Conservation (phyloP, 2,888 invertebrate species). For the Sericinus montela region DNA sequence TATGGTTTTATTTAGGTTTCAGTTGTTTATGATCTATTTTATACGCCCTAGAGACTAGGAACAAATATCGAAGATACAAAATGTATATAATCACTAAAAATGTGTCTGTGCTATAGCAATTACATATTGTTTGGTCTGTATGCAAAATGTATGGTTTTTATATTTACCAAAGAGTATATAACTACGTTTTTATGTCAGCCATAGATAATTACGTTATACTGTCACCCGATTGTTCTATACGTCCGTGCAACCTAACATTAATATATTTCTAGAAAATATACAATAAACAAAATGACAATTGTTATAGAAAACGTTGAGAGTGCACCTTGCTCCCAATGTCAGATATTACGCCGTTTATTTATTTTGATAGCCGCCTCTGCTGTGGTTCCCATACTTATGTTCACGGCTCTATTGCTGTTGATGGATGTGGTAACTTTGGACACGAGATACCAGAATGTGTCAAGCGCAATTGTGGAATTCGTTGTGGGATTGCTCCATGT, state of each 20-base stretch:
- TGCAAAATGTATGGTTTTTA: too few species aligned
- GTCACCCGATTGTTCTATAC: too few species aligned
- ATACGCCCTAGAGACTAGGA: too few species aligned
- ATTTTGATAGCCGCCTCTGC: conserved; percentile 49
- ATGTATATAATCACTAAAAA: too few species aligned
- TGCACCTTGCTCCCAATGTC: conserved; percentile 43
- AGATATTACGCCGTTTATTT: conserved; percentile 41
- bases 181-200: too few species aligned
- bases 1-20: too few species aligned
- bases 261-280: neutral
- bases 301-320: conserved; percentile 45
- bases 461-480: conserved; percentile 42
- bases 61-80: too few species aligned
- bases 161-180: too few species aligned
- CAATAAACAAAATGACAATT: conserved; percentile 33
- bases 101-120: too few species aligned
- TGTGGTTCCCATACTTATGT: conserved; percentile 49
- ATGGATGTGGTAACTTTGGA: conserved; percentile 31
- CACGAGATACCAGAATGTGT: conserved; percentile 27
- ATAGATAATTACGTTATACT: too few species aligned
- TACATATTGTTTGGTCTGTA: too few species aligned
- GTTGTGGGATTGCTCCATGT: conserved; percentile 46
- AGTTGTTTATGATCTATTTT: too few species aligned
- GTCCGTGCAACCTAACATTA: neutral
- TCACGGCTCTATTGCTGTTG: conserved; percentile 40